Evolutionary conservation across 1,140 invertebrate species (phyloP), one percentile per base, ranked within the genome.

Genomic region (Hypothenemus hampei): DNA sequence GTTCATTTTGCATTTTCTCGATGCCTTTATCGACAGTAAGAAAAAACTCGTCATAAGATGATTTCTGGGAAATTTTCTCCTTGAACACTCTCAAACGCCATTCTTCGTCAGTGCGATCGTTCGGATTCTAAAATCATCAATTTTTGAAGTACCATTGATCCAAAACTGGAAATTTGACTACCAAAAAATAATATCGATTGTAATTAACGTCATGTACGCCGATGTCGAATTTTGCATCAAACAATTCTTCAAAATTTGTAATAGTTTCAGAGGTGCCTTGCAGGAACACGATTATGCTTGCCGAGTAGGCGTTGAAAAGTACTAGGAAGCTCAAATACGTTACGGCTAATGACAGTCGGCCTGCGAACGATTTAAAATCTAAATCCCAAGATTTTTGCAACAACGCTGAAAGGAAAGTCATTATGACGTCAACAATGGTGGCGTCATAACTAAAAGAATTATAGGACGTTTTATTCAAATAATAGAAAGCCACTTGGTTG

Each of bases 251-350:
- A 10, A 53, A 20, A 3, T 52, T 58, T 20, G 8, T 26, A 24
- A 60, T 45, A 23, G 26, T 49, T 8, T 47, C 19, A 8, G 46
- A 53, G 22, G 43, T 48, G 19, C 19, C 39, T 26, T 54, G 55
- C 24, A 50, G 36, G 16, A 58, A 40, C 4, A 40, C 36, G 8
- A 57, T 65, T 35, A 76, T 76, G 45, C 72, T 72, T 2, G 74
- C 74, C 10, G 73, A 70, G 51, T 75, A 76, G 2, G 73, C 67
- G 1, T 69, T 66, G 52, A 75, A 75, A 1, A 75, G 46, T 33
- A 64, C 59, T 21, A 61, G 48, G 11, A 59, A 44, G 8, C 37
- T 24, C 24, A 64, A 15, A 18, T 59, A 57, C 2, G 50, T 23
- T 18, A 49, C 39, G 8, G 61, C 50, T 36, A 55, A 49, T 11